Conservation (phyloP, 1,140 invertebrate species). For the Sitodiplosis mosellana region DNA sequence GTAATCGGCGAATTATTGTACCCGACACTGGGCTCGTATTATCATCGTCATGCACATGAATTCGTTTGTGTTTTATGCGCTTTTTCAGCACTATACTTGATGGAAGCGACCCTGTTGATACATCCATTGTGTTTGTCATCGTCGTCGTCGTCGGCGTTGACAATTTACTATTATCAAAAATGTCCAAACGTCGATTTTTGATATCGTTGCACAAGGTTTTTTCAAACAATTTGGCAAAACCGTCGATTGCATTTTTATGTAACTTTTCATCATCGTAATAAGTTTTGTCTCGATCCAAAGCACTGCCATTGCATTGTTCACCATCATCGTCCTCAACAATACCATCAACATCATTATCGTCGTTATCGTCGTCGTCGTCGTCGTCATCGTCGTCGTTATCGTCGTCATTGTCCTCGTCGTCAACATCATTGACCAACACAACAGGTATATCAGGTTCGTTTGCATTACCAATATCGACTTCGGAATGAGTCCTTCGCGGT, state of each 20-base stretch:
- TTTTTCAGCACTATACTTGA: constrained; percentile 32
- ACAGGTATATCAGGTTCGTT: neutral
- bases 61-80: constrained; percentile 44
- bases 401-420: constrained; percentile 6
- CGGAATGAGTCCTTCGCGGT: too few species aligned
- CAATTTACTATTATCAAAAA: constrained; percentile 8
- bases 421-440: constrained; percentile 2
- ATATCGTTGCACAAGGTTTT: neutral
- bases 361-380: constrained; percentile 6
- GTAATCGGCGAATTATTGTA: constrained; percentile 72
- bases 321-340: too few species aligned
- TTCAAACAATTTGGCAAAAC: constrained; percentile 20
- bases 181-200: neutral
- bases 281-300: constrained; percentile 16
- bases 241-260: constrained; percentile 19
- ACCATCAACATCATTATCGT: constrained; percentile 1
- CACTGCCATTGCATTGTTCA: neutral
- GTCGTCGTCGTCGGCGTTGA: constrained; percentile 15
- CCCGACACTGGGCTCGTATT: constrained; percentile 95
- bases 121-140: constrained; percentile 27
- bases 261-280: constrained; percentile 20
- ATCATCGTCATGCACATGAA: constrained; percentile 76
- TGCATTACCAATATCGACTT: neutral
- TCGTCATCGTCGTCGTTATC: neutral
- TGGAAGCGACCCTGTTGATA: too few species aligned